These are phyloP conservation scores for Matsumyia berberina DNA, from an alignment of 2,888 invertebrate species.

Conservation along the genomic window DNA sequence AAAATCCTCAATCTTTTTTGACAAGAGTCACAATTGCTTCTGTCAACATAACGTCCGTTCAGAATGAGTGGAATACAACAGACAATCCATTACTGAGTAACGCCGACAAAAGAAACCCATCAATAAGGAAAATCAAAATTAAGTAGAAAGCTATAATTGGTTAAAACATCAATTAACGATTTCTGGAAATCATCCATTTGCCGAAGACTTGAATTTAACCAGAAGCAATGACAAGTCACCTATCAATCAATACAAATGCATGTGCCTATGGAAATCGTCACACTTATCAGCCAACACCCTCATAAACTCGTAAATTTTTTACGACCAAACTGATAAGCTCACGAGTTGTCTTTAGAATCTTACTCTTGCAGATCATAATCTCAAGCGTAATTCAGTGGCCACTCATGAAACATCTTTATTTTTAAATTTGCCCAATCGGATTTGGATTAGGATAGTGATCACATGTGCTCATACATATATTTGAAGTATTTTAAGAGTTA, in stretches of 20 bases:
- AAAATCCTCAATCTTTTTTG: not conserved
- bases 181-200: constrained; percentile 1
- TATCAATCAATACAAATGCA: not conserved
- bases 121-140: constrained; percentile 19
- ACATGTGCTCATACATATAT: constrained; percentile 5
- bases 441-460: constrained; percentile 1
- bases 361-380: constrained; percentile 5
- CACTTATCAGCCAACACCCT: not conserved
- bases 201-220: not conserved
- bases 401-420: constrained; percentile 19
- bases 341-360: constrained; percentile 3
- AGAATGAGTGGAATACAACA: not conserved
- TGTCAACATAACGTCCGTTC: not conserved
- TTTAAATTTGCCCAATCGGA: constrained; percentile 7
- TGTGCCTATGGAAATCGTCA: not conserved
- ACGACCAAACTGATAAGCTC: not conserved
- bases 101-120: constrained; percentile 12
- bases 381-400: constrained; percentile 7
- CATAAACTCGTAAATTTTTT: not conserved
- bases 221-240: constrained; percentile 17
- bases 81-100: not conserved
- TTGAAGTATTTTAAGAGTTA: not conserved
- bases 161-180: constrained; percentile 22
- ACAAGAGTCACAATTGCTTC: not conserved
- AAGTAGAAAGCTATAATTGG: constrained; percentile 5